Conservation (phyloP, 1,140 invertebrate species). For the Oedothorax gibbosus region DNA sequence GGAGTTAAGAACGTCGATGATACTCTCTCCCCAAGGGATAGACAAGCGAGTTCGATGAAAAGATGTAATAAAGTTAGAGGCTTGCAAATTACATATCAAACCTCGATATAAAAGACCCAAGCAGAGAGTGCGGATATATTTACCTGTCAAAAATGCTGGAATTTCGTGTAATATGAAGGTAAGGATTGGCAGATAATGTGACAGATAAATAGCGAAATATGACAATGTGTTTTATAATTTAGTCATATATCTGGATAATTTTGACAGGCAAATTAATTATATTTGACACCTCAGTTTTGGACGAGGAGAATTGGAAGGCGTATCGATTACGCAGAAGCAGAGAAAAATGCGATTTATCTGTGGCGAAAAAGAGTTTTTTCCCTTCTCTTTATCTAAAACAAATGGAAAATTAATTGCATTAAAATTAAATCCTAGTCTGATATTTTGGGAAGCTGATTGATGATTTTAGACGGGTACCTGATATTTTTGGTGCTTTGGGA, state of each 20-base stretch:
- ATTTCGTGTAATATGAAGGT: constrained; percentile 37
- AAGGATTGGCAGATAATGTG: constrained; percentile 38
- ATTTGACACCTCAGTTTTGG: constrained; percentile 14
- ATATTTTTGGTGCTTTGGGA: too few relatives aligned
- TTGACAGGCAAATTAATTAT: constrained; percentile 41
- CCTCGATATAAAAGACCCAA: neutral
- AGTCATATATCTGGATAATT: constrained; percentile 46
- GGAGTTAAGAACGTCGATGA: neutral
- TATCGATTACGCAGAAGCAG: constrained; percentile 11
- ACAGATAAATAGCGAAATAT: constrained; percentile 36
- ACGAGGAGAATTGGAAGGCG: neutral
- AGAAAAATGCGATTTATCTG: neutral
- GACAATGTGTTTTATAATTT: constrained; percentile 38
- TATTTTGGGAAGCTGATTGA: too few relatives aligned
- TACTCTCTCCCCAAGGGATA: constrained; percentile 32
- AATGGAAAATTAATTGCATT: neutral
- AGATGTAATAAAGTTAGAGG: constrained; percentile 33
- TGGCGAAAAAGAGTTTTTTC: constrained; percentile 1
- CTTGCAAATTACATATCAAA: constrained; percentile 31
- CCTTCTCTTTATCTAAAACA: neutral
- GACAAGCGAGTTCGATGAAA: constrained; percentile 13
- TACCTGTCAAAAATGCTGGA: constrained; percentile 24
- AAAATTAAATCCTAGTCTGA: too few relatives aligned
- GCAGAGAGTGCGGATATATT: constrained; percentile 14
- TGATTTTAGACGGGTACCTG: too few relatives aligned